Percentiles rank a stretch among this genome's conserved stretches.
phyloP scores from a whole-genome alignment of 2,888 invertebrate species.

The Graphium colonna region DNA sequence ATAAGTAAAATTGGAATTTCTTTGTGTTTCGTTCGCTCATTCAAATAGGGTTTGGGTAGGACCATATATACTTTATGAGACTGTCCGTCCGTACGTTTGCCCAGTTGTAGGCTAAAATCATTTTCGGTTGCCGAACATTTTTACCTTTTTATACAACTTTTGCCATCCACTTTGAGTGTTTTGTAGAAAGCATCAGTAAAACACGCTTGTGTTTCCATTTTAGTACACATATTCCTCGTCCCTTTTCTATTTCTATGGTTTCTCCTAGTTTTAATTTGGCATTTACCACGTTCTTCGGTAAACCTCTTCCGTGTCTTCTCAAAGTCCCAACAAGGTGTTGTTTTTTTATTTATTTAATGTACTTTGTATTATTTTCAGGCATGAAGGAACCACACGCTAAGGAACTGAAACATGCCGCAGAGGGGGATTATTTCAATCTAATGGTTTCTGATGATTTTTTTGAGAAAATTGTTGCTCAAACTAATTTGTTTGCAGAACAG shows the following conservation, averaged over 20 bases:
- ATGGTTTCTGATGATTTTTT: conserved; percentile 12
- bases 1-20: neutral
- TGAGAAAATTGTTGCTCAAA: conserved; percentile 9
- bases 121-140: no score
- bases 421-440: conserved; percentile 6
- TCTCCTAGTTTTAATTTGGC: no score
- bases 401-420: neutral
- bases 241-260: neutral
- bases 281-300: no score
- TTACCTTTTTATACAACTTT: neutral
- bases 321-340: no score
- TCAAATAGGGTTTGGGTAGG: no score
- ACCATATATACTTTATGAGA: no score
- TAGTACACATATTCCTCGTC: neutral
- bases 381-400: neutral
- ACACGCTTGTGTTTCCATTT: conserved; percentile 7
- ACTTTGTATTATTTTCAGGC: neutral
- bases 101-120: neutral
- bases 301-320: no score
- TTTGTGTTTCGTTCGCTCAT: neutral
- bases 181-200: conserved; percentile 2
- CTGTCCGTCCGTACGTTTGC: neutral
- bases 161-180: neutral
- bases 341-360: neutral
- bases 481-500: conserved; percentile 17